Percentiles rank a stretch among this genome's conserved stretches.
Conservation (phyloP, 2,888 invertebrate genomes). For the Harpalus rubripes region DNA sequence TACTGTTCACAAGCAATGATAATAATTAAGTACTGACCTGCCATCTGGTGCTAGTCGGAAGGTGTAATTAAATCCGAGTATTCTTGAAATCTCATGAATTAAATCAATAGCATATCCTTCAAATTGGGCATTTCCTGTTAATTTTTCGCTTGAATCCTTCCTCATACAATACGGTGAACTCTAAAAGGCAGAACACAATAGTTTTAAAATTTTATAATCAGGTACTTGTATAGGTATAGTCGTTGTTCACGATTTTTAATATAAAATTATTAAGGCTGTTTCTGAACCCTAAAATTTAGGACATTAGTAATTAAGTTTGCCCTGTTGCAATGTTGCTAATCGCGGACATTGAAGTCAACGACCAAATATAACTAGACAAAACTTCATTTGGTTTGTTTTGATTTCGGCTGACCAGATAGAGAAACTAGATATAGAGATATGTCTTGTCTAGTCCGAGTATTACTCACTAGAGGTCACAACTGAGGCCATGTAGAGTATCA, state of each 20-base stretch:
- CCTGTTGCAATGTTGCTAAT: no score
- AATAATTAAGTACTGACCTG: constrained; percentile 74
- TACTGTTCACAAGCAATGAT: no score
- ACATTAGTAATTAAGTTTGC: no score
- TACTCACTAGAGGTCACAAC: no score
- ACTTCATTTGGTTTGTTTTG: no score
- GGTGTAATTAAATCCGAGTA: constrained; percentile 92
- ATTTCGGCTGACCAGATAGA: no score
- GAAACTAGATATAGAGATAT: no score
- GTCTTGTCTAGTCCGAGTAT: no score
- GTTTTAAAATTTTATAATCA: background rate
- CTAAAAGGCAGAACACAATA: constrained; percentile 77
- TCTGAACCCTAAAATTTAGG: no score
- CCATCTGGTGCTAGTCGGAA: constrained; percentile 92
- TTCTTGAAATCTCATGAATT: constrained; percentile 93
- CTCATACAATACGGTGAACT: constrained; percentile 98
- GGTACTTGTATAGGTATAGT: background rate
- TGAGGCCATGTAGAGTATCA: no score
- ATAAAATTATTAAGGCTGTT: background rate
- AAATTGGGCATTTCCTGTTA: constrained; percentile 94
- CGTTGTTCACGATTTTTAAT: background rate
- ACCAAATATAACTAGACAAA: no score
- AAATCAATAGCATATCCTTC: constrained; percentile 97
- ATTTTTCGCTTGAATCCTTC: constrained; percentile 90
- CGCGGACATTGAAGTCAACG: no score